Percentiles rank a stretch among this genome's conserved stretches.
phyloP scores from a whole-genome alignment of 2,113 vertebrate genomes.

The Poecilia latipinna region DNA sequence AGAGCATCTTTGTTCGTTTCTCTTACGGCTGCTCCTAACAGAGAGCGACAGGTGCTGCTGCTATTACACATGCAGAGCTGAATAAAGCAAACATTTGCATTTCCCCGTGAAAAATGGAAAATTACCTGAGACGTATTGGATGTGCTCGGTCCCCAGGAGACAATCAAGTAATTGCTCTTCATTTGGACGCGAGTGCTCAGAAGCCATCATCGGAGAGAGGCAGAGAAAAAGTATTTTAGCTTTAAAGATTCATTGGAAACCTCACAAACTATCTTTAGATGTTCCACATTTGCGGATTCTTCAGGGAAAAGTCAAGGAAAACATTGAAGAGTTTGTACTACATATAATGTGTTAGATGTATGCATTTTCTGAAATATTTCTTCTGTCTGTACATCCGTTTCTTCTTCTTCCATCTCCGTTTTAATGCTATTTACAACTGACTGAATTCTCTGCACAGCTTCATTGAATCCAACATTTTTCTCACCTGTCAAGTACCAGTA shows the following conservation, averaged over 20 bases:
- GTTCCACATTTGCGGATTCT: conserved; percentile 44
- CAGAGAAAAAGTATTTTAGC: conserved; percentile 36
- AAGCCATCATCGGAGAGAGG: conserved; percentile 31
- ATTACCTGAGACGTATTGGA: conserved; percentile 41
- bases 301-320: conserved; percentile 43
- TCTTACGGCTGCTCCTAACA: conserved; percentile 32
- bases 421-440: conserved; percentile 5
- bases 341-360: conserved; percentile 25
- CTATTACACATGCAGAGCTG: neutral
- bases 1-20: conserved; percentile 36
- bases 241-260: conserved; percentile 72
- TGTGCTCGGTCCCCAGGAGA: conserved; percentile 41
- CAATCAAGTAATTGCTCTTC: conserved; percentile 66
- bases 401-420: neutral
- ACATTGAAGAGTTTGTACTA: conserved; percentile 10
- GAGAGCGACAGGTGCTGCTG: conserved; percentile 26
- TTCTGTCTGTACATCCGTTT: conserved; percentile 8
- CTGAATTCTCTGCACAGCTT: conserved; percentile 21
- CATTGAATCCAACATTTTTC: conserved; percentile 21
- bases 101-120: conserved; percentile 26
- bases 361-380: conserved; percentile 42
- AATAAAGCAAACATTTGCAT: conserved; percentile 8
- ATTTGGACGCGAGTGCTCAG: conserved; percentile 63
- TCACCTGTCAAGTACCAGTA: conserved; percentile 33
- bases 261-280: conserved; percentile 43